Conservation (phyloP, 1,140 invertebrate species). For the Schmidtea mediterranea region DNA sequence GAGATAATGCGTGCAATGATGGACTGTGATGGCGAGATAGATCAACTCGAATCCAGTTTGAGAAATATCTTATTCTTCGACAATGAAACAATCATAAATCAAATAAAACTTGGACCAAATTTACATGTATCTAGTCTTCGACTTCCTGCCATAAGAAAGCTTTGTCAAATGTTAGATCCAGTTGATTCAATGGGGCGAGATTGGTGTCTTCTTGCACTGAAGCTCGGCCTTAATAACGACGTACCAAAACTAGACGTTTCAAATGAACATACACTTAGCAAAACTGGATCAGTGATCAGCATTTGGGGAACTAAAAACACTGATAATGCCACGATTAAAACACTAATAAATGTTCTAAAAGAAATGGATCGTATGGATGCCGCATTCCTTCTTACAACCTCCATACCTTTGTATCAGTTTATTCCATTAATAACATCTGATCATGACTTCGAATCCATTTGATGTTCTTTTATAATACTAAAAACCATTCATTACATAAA, state of each 20-base stretch:
- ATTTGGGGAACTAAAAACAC: constrained; percentile 25
- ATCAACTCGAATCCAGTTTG: constrained; percentile 31
- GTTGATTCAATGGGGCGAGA: constrained; percentile 47
- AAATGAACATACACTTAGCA: constrained; percentile 19
- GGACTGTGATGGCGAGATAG: constrained; percentile 33
- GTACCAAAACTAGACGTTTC: constrained; percentile 30
- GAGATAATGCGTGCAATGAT: constrained; percentile 11
- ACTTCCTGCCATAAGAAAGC: constrained; percentile 26
- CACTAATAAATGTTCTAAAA: constrained; percentile 27
- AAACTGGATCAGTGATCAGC: constrained; percentile 28
- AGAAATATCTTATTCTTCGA: constrained; percentile 40
- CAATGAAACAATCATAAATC: constrained; percentile 26
- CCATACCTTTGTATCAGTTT: constrained; percentile 26
- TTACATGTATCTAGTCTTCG: constrained; percentile 31
- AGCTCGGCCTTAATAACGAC: constrained; percentile 36
- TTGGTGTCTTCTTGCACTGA: constrained; percentile 50
- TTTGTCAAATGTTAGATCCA: constrained; percentile 41
- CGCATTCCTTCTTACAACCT: constrained; percentile 26
- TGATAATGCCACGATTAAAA: constrained; percentile 26
- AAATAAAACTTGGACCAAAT: constrained; percentile 27
- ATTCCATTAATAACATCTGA: constrained; percentile 12
- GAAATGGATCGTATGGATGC: constrained; percentile 32
- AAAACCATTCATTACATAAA: too few species aligned
- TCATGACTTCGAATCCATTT: constrained; percentile 8
- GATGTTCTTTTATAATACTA: too few species aligned